phyloP scores from a whole-genome alignment of 2,113 vertebrate species.

The Desmodus rotundus region DNA sequence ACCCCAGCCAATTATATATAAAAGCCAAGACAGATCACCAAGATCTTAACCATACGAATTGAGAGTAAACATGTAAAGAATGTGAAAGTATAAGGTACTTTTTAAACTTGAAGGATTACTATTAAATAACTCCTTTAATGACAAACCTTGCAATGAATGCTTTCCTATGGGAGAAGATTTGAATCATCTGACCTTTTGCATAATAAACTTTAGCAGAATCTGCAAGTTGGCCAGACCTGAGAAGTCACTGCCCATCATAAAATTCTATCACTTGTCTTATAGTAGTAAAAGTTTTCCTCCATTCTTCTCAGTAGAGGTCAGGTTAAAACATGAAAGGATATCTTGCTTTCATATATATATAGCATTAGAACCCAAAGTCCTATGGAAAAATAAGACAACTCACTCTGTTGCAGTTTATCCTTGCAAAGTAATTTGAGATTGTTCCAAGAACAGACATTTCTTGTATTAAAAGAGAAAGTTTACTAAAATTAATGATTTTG shows the following conservation, averaged over 20 bases:
- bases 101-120: background rate
- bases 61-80: background rate
- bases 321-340: background rate
- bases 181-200: conserved; percentile 15
- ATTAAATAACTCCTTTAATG: conserved; percentile 14
- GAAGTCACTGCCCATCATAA: background rate
- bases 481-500: conserved; percentile 10
- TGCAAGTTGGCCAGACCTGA: background rate
- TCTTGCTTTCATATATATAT: background rate
- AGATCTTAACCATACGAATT: background rate
- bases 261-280: background rate
- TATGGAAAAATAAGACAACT: background rate
- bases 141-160: background rate
- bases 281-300: background rate
- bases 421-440: conserved; percentile 26
- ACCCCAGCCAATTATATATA: background rate
- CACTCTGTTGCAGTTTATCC: background rate
- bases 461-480: background rate
- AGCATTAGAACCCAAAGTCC: background rate
- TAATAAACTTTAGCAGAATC: conserved; percentile 2
- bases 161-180: background rate
- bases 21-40: background rate
- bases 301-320: background rate
- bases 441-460: background rate
- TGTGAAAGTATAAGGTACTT: background rate